Conservation (phyloP, 2,113 vertebrate species). For the Hippocampus guttulatus region DNA sequence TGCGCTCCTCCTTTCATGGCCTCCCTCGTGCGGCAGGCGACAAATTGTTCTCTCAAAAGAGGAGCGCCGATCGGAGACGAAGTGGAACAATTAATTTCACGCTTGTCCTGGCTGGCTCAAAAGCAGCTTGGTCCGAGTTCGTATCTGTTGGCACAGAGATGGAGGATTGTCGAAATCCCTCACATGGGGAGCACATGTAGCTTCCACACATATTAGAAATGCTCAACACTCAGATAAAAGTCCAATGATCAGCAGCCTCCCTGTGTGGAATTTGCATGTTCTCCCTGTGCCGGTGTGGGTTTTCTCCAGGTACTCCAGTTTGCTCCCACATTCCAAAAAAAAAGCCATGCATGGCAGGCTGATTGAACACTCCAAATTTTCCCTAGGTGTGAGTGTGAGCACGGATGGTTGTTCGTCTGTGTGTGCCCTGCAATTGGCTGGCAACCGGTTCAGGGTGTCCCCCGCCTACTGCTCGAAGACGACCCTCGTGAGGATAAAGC, state of each 20-base stretch:
- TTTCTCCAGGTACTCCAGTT: too few relatives aligned
- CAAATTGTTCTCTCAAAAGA: conserved; percentile 90
- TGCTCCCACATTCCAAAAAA: too few relatives aligned
- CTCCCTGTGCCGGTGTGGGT: too few relatives aligned
- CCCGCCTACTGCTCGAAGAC: too few relatives aligned
- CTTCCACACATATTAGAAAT: conserved; percentile 14
- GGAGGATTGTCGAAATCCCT: conserved; percentile 46
- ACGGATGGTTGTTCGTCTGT: background rate
- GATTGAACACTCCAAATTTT: too few relatives aligned
- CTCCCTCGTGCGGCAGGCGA: conserved; percentile 66
- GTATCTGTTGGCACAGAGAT: conserved; percentile 78
- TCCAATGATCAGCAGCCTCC: conserved; percentile 10
- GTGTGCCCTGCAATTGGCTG: too few relatives aligned
- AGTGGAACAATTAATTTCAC: conserved; percentile 99
- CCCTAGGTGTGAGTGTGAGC: too few relatives aligned
- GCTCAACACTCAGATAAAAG: conserved; percentile 25
- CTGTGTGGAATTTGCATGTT: too few relatives aligned
- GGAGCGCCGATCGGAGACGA: conserved; percentile 83
- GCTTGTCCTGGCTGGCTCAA: conserved; percentile 89
- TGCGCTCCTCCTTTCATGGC: conserved; percentile 50
- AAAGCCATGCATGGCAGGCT: too few relatives aligned
- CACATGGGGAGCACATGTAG: background rate
- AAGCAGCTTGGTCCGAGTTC: conserved; percentile 87
- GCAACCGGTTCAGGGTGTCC: too few relatives aligned
- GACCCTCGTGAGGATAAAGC: too few relatives aligned